These are phyloP conservation scores for Ibidorhyncha struthersii DNA, from an alignment of 2,113 vertebrate species.

Conservation along the genomic window DNA sequence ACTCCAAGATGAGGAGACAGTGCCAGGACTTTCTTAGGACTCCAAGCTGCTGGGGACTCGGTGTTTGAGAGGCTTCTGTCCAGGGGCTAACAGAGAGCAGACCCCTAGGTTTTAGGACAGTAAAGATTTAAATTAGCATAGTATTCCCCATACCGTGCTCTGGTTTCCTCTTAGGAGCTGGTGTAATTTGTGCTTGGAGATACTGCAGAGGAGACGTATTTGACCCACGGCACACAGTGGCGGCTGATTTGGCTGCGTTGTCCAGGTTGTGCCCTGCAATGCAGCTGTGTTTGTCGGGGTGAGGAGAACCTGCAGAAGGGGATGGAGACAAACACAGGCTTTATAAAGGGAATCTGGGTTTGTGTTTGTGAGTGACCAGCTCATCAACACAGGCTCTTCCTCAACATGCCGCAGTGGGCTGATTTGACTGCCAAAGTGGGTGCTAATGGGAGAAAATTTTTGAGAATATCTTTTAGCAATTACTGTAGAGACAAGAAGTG, in stretches of 20 bases:
- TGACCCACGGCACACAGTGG: neutral
- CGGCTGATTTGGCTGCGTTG: neutral
- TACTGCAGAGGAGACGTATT: neutral
- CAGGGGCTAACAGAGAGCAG: neutral
- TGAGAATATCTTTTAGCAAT: neutral
- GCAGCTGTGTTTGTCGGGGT: neutral
- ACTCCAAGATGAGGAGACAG: neutral
- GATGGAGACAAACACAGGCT: neutral
- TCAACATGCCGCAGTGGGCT: neutral
- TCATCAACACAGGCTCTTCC: neutral
- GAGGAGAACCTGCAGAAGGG: neutral
- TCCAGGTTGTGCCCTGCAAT: neutral
- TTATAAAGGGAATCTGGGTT: neutral
- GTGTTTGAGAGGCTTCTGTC: neutral
- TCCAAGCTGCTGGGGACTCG: neutral
- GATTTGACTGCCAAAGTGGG: neutral
- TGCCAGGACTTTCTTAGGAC: neutral
- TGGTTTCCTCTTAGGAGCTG: neutral
- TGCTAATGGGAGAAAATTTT: neutral
- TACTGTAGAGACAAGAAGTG: neutral
- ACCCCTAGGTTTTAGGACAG: accelerated
- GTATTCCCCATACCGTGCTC: accelerated
- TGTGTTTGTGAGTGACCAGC: neutral
- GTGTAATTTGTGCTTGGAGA: neutral
- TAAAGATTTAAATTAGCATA: neutral